Evolutionary conservation across 2,888 invertebrate species (phyloP).

Genomic region (Polymixis flavicincta): DNA sequence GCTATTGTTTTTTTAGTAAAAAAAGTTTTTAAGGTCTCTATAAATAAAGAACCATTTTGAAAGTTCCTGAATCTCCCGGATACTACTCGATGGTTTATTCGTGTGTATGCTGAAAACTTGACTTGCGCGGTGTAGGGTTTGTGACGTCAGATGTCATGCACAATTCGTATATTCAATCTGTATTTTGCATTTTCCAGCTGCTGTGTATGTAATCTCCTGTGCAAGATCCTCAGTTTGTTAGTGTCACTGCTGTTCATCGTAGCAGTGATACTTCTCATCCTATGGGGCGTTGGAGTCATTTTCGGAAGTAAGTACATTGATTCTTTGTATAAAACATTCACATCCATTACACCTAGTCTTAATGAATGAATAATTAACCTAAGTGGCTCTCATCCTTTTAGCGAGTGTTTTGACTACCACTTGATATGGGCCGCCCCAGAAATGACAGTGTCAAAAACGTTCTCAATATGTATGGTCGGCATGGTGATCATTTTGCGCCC

Average conservation of each 20-base stretch:
- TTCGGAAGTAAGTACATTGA: conserved; percentile 66
- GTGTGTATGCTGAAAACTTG: neutral
- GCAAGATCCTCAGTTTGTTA: conserved; percentile 82
- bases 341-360: neutral
- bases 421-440: neutral
- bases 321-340: neutral
- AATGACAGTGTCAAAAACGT: neutral
- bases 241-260: conserved; percentile 80
- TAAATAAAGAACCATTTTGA: neutral
- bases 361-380: neutral
- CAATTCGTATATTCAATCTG: neutral
- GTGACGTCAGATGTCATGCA: neutral
- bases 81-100: neutral
- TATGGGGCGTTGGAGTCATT: conserved; percentile 81
- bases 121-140: neutral
- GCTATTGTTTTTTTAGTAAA: too few relatives aligned
- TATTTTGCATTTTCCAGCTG: conserved; percentile 70
- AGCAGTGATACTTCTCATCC: conserved; percentile 80
- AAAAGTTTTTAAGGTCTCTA: neutral
- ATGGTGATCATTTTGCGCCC: neutral
- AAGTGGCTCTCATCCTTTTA: neutral
- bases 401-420: neutral
- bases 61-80: neutral
- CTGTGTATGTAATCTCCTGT: conserved; percentile 83
- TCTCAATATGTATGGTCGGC: neutral